Conservation (phyloP, 2,797 vertebrate species). For the Melanogrammus aeglefinus region DNA sequence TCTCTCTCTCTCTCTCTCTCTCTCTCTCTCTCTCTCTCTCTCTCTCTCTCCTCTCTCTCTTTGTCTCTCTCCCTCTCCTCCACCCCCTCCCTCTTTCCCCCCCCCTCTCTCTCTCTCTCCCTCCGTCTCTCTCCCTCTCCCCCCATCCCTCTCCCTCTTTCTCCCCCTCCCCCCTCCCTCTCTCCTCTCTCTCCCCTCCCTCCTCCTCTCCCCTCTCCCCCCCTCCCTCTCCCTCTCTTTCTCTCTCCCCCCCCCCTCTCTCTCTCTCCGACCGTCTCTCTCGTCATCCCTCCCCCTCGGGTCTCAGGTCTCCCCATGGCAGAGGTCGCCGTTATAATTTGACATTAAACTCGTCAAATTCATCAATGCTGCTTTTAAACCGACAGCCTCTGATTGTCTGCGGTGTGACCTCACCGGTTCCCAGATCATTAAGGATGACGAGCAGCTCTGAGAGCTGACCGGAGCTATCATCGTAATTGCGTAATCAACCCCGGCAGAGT, state of each 20-base stretch:
- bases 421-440: neutral
- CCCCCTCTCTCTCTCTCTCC: neutral
- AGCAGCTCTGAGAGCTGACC: neutral
- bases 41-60: no score
- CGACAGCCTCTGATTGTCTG: neutral
- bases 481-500: neutral
- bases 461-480: neutral
- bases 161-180: no score
- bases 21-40: no score
- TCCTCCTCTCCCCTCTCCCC: no score
- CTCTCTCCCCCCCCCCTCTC: no score
- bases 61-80: no score
- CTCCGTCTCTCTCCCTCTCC: no score
- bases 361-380: no score
- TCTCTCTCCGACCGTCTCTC: no score
- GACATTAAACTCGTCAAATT: neutral
- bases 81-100: no score
- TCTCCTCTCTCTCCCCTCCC: no score
- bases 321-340: slow-evolving; percentile 54
- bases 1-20: neutral
- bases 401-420: neutral
- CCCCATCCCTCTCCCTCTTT: no score
- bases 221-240: neutral
- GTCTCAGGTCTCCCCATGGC: slow-evolving; percentile 58
- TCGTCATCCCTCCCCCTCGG: slow-evolving; percentile 29